Percentiles rank a stretch among this genome's conserved stretches.
These are phyloP conservation scores for Pterocles gutturalis DNA, from an alignment of 2,113 vertebrate genomes.

Conservation along the genomic window DNA sequence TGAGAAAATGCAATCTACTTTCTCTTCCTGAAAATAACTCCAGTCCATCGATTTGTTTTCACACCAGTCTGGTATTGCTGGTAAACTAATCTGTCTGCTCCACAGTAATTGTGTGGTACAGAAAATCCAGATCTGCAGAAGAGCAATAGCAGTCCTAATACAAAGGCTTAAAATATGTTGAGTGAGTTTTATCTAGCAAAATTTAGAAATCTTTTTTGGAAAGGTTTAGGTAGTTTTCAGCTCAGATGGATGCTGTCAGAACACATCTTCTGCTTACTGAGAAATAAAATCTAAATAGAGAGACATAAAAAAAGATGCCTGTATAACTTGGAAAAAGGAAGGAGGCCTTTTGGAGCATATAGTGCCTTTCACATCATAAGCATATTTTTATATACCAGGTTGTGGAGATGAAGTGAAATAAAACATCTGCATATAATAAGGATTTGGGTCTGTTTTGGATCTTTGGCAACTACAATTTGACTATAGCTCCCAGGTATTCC, in stretches of 20 bases:
- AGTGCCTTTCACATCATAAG: background rate
- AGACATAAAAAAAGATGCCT: background rate
- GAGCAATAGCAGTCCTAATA: background rate
- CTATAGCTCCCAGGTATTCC: background rate
- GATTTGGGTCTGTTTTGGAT: background rate
- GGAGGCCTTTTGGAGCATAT: background rate
- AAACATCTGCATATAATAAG: constrained; percentile 19
- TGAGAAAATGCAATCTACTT: background rate
- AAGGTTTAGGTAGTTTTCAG: constrained; percentile 1
- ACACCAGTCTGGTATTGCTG: background rate
- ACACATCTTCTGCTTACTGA: background rate
- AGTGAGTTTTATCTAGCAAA: background rate
- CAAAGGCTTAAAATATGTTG: background rate
- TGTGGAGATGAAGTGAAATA: background rate
- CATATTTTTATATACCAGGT: background rate
- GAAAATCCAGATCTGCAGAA: background rate
- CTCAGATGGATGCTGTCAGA: background rate
- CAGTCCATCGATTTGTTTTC: background rate
- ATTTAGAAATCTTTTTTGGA: background rate
- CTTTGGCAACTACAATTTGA: background rate
- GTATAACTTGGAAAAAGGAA: background rate
- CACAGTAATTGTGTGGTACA: background rate
- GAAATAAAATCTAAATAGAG: background rate
- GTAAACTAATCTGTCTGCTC: background rate
- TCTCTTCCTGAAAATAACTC: background rate